Conservation (phyloP, 2,113 vertebrate species). For the Pelecanus crispus region DNA sequence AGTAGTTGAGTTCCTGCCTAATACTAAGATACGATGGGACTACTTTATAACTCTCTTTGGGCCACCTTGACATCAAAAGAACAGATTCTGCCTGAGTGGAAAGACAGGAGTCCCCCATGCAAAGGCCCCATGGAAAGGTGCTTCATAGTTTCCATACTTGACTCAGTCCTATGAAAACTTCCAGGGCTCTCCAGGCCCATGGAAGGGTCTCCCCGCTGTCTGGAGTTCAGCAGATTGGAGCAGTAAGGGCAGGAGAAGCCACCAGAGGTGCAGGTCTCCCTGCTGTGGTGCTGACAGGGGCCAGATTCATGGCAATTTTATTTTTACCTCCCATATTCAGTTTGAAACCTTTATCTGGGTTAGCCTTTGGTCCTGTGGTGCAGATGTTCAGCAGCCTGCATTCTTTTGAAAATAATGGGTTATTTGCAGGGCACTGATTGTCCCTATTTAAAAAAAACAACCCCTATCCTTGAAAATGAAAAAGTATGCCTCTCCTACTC, state of each 20-base stretch:
- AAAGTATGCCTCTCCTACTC: neutral
- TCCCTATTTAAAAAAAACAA: neutral
- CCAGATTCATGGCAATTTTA: neutral
- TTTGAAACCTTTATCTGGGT: neutral
- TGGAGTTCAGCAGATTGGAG: neutral
- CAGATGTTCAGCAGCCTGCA: conserved; percentile 29
- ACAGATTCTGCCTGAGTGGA: neutral
- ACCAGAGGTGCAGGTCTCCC: neutral
- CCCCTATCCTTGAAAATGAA: neutral
- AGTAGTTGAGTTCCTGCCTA: neutral
- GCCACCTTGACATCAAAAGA: neutral
- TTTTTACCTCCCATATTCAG: neutral
- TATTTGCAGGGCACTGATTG: conserved; percentile 10
- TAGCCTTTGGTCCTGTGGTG: neutral
- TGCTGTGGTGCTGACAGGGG: neutral
- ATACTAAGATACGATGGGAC: neutral
- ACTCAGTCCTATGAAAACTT: neutral
- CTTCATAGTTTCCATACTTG: neutral
- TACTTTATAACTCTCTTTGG: neutral
- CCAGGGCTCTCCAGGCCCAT: neutral
- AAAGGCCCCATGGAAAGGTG: neutral
- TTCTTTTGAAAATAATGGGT: conserved; percentile 35
- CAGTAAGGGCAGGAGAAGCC: neutral
- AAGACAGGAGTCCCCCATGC: neutral
- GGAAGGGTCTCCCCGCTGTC: neutral